Evolutionary conservation across 2,113 vertebrate species (phyloP), one percentile per base, ranked within the genome.

Genomic region (Mohoua ochrocephala): DNA sequence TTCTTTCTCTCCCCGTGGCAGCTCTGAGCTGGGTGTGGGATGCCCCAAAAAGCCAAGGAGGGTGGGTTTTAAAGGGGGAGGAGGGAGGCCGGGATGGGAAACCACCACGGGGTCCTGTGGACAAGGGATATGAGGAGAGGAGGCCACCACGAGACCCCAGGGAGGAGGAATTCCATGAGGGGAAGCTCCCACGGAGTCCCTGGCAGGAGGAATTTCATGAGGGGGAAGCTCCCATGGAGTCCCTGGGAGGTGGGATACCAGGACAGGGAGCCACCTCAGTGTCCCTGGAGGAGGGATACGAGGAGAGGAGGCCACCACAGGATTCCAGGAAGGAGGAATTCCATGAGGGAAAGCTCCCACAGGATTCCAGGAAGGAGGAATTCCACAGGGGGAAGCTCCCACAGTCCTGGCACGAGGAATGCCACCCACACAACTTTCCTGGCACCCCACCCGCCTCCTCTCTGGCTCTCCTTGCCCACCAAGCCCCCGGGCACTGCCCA

Each of bases 1-100:
- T 64, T 6, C 30, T 56, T 35, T 42, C 20, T 22, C 7, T 33
- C 10, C 11, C 2, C 1, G 0, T 9, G 42, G 15, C 28, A 6
- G 56, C 11, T 60, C 4, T 3, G 31, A 60, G 47, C 10, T 18
- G 26, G 3, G 45, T 2, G 4, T 12, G 47, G 52, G 42, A 6
- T 1, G 3, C 8, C 45, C 41, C 3, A 0, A 21, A 61, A 30
- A 57, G 31, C 10, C 0, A 1, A 18, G 13, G 35, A 24, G 67
- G 44, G 33, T 11, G 35, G 30, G 7, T 54, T 71, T 77, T 22
- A 42, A n/a, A 54, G 35, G 13, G 42, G 39, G 50, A 57, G 10
- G 37, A 59, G 27, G 5, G 22, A 18, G 6, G 20, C 6, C 57
- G 11, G 28, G 44, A 11, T 15, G 31, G 24, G 24, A 15, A 23